Evolutionary conservation across 2,888 invertebrate genomes (phyloP), one percentile per base, ranked within the genome.

Genomic region (Lomographa bimaculata): DNA sequence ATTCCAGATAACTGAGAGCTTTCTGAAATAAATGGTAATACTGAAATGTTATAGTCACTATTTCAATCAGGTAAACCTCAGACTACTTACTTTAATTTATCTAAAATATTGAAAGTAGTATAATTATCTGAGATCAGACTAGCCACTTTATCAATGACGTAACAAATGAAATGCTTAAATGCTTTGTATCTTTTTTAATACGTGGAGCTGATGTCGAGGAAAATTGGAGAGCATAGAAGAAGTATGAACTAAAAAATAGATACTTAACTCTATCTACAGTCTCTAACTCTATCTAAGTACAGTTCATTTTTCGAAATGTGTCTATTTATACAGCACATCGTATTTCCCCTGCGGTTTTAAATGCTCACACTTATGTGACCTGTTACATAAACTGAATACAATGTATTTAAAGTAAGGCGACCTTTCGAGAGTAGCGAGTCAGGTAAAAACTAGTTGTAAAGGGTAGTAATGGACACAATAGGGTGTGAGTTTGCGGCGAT

Each of bases 381-480:
- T 37, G 44, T 37, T 35, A 42, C 48, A 44, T 45, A 41, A 46
- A 47, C 33, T 39, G 37, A 48, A 42, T 42, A 38, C 32, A 49
- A 33, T 34, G 39, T 40, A 37, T 42, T 50, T 40, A 30, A 23
- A 47, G 46, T 39, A 48, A 37, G 33, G 27, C 28, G 43, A 44
- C 45, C 42, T 45, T 43, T 46, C 26, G 38, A 40, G 45, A 47
- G 32, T 39, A 57, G 57, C 50, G 54, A 55, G 57, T 60, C 61
- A 60, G 58, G 66, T 70, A 72, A 74, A 73, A 72, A 70, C 69
- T 68, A 66, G 65, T 70, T 64, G 65, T 70, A 71, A 72, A 72
- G 71, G 72, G 68, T 68, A 71, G 64, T 64, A 73, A 72, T 70
- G 71, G 65, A 66, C 69, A 73, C 68, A 74, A 72, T 67, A 67